Evolutionary conservation across 2,888 invertebrate species (phyloP).

Genomic region (Brenthis hecate): DNA sequence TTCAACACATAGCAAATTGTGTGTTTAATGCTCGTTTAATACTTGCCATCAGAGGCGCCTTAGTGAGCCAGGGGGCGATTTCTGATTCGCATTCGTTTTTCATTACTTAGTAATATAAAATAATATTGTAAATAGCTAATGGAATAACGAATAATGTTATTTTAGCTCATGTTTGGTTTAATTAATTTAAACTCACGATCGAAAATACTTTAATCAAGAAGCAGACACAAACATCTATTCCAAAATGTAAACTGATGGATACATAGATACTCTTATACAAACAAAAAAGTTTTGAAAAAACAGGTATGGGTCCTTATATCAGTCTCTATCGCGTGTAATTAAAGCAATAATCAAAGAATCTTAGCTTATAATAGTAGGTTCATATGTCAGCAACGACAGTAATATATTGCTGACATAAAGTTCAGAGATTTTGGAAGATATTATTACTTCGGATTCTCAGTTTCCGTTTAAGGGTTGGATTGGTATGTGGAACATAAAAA

Average conservation of each 20-base stretch:
- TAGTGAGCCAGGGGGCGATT: slow-evolving; percentile 62
- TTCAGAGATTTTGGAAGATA: slow-evolving; percentile 74
- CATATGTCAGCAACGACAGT: slow-evolving; percentile 67
- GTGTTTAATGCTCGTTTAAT: slow-evolving; percentile 72
- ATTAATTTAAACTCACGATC: no score
- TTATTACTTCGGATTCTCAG: slow-evolving; percentile 67
- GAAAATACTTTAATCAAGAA: no score
- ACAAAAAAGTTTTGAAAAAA: slow-evolving; percentile 15
- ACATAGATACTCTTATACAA: slow-evolving; percentile 18
- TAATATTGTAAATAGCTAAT: not conserved
- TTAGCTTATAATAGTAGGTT: slow-evolving; percentile 69
- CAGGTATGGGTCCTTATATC: slow-evolving; percentile 42
- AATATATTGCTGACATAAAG: slow-evolving; percentile 79
- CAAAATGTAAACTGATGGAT: not conserved
- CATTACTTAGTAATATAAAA: not conserved
- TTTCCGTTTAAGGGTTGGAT: slow-evolving; percentile 66
- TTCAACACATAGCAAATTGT: slow-evolving; percentile 78
- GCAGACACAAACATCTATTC: not conserved
- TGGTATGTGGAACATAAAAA: slow-evolving; percentile 64
- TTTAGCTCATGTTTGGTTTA: no score
- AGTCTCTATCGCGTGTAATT: slow-evolving; percentile 76
- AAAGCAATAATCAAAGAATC: slow-evolving; percentile 75
- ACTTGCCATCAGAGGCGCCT: slow-evolving; percentile 66
- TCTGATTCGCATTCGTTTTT: slow-evolving; percentile 68
- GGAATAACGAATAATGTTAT: no score